Evolutionary conservation across 1,140 invertebrate species (phyloP).

Genomic region (Ceratitis capitata): DNA sequence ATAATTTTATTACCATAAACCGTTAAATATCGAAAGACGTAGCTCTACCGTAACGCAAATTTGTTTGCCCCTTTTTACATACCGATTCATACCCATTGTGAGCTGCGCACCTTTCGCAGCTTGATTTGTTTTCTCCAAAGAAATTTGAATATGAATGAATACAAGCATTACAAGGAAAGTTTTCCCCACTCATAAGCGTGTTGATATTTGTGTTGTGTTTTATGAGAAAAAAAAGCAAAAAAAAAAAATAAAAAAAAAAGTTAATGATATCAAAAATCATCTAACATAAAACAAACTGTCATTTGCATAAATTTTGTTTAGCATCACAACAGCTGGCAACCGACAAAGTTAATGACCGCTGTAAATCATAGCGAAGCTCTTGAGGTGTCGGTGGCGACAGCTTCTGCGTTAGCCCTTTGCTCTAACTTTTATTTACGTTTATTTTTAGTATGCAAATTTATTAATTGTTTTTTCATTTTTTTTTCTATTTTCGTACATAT

Average conservation of each 20-base stretch:
- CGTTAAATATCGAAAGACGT: neutral
- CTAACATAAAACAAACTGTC: neutral
- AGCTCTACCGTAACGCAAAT: neutral
- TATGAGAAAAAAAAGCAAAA: no score
- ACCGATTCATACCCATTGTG: neutral
- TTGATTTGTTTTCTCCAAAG: neutral
- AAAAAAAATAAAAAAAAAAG: no score
- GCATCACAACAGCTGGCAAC: neutral
- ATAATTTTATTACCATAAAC: neutral
- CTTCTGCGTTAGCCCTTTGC: neutral
- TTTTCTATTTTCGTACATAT: neutral
- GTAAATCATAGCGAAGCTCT: neutral
- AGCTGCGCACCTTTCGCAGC: neutral
- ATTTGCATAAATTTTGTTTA: neutral
- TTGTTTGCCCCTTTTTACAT: neutral
- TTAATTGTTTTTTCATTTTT: no score
- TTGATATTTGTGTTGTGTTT: neutral
- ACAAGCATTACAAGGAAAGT: neutral
- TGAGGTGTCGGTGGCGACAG: neutral
- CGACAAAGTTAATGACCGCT: neutral
- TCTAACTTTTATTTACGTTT: neutral
- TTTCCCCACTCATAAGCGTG: neutral
- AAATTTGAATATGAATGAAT: constrained; percentile 33
- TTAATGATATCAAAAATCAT: no score
- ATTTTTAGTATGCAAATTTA: neutral